These are phyloP conservation scores for Todus mexicanus DNA, from an alignment of 2,797 vertebrate species.

Conservation along the genomic window DNA sequence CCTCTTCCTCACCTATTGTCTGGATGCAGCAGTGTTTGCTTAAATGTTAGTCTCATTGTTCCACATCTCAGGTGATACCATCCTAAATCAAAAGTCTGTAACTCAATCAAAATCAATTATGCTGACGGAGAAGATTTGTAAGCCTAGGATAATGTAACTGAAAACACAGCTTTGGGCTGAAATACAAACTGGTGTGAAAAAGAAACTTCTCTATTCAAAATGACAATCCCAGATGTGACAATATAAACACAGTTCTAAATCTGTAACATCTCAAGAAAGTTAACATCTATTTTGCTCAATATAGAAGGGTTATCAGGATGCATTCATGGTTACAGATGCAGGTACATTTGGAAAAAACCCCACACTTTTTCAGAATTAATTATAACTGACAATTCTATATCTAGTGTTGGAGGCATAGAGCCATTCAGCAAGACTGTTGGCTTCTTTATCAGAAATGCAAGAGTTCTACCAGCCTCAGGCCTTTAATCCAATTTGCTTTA, in stretches of 20 bases:
- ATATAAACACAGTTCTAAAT: background rate
- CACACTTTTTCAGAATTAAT: background rate
- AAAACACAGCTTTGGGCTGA: background rate
- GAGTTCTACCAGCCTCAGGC: constrained; percentile 1
- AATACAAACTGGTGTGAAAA: background rate
- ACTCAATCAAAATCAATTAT: constrained; percentile 16
- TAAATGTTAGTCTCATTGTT: too few relatives aligned
- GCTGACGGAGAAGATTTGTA: constrained; percentile 2
- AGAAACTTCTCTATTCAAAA: background rate
- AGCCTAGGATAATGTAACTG: background rate
- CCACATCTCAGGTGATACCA: too few relatives aligned
- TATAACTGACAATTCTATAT: background rate
- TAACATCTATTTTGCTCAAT: background rate
- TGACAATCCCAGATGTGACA: background rate
- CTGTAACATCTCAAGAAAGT: background rate
- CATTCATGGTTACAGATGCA: background rate
- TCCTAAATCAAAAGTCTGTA: too few relatives aligned
- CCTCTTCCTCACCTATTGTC: too few relatives aligned
- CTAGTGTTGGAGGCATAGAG: background rate
- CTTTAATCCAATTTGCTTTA: constrained; percentile 49
- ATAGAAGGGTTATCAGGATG: background rate
- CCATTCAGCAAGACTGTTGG: background rate
- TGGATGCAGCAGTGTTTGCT: too few relatives aligned
- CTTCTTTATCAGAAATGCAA: constrained; percentile 27
- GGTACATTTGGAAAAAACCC: background rate